Conservation (phyloP, 2,797 vertebrate genomes). For the Simalia tracyae region DNA sequence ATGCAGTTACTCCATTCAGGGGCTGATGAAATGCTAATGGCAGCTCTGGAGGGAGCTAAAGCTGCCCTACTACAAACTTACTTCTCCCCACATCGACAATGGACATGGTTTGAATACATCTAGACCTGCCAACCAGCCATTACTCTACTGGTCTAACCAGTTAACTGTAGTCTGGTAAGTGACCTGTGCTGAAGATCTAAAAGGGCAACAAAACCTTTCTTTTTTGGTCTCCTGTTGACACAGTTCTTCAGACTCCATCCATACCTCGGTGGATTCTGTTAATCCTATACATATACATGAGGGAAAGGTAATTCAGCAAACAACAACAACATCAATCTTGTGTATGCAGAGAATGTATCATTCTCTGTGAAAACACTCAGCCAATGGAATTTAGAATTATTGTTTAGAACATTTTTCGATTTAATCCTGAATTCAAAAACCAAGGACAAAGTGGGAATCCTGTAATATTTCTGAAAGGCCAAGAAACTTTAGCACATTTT, state of each 20-base stretch:
- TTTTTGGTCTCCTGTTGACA: not conserved
- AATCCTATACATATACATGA: not conserved
- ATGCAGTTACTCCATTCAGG: not conserved
- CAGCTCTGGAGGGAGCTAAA: not conserved
- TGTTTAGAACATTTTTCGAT: not conserved
- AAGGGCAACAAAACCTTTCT: not conserved
- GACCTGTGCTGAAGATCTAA: not conserved
- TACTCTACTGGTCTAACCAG: constrained; percentile 9
- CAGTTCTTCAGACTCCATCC: not conserved
- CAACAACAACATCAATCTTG: not conserved
- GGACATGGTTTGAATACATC: not conserved
- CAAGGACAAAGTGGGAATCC: not conserved
- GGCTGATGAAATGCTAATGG: not conserved
- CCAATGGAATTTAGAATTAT: not conserved
- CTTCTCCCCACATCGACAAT: not conserved
- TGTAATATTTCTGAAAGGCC: not conserved
- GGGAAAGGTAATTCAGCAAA: not conserved
- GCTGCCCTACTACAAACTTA: not conserved
- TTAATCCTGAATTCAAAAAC: not conserved
- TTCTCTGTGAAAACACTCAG: not conserved
- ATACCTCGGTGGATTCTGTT: not conserved
- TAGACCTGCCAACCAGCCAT: not conserved
- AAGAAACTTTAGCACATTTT: not conserved
- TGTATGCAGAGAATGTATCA: not conserved
- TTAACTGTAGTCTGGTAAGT: not conserved